phyloP scores from a whole-genome alignment of 2,113 vertebrate species.

The Colinus virginianus region DNA sequence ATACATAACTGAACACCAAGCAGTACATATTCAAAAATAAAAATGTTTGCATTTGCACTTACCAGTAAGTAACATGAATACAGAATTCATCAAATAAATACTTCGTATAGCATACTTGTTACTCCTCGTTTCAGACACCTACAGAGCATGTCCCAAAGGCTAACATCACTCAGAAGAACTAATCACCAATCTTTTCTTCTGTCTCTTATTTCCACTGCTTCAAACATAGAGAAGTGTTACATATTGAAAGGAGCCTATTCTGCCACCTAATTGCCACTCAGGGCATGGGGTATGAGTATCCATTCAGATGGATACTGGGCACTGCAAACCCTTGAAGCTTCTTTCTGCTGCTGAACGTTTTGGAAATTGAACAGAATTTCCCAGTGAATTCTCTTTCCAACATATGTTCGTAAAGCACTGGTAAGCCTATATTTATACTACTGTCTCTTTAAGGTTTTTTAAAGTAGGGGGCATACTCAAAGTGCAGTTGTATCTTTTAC shows the following conservation, averaged over 20 bases:
- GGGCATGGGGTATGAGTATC: background rate
- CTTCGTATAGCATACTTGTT: background rate
- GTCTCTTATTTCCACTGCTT: background rate
- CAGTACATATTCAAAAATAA: background rate
- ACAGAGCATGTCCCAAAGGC: background rate
- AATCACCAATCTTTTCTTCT: background rate
- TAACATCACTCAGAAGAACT: background rate
- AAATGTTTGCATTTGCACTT: background rate
- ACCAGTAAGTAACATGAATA: background rate
- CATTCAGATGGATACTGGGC: background rate
- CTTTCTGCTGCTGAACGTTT: background rate
- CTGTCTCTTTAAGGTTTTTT: background rate
- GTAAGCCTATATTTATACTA: background rate
- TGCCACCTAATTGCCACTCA: fast-evolving
- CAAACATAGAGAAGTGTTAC: background rate
- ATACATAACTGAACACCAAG: background rate
- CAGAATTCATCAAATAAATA: background rate
- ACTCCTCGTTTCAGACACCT: background rate
- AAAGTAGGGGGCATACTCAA: background rate
- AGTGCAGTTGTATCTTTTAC: background rate
- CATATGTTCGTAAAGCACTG: background rate
- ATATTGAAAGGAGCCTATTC: background rate
- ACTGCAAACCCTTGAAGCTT: background rate
- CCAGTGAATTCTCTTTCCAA: background rate
- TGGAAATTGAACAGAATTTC: background rate